Evolutionary conservation across 2,113 vertebrate species (phyloP), one percentile per base, ranked within the genome.

Genomic region (Cryptotis parvus): DNA sequence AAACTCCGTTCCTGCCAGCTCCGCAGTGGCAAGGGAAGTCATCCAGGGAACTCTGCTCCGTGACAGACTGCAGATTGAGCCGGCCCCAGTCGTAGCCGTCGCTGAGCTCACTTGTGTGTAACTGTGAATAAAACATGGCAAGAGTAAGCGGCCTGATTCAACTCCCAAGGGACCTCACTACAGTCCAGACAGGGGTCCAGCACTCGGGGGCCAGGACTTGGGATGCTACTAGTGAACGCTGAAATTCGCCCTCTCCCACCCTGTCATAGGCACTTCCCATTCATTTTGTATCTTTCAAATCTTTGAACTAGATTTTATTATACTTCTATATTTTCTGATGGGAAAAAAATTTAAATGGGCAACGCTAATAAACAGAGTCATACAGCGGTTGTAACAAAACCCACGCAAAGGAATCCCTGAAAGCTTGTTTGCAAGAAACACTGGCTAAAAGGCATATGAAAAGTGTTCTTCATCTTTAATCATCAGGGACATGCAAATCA

Each of bases 21-120:
- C 98, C 9, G 99, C 99, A n/a, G 99, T 99, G 76, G 99, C 98
- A 91, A 99, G 97, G 97, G 96, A 99, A 99, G 90, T 99, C 99
- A 94, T 99, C 99, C 87, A 99, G 97, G 18, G 99, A 98, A 87
- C 96, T 99, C 97, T 99, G 99, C 75, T 99, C 99, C 0, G 99
- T 99, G 66, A 99, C 98, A 0, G 99, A 99, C 96, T 99, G 98
- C 72, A 99, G 97, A 92, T 99, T 99, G 35, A 99, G 97, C 4
- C 98, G 98, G 1, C 98, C 99, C 98, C 98, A 99, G 63, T 99
- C 98, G 39, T 99, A 98, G 15, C 99, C 99, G 63, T 98, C 98
- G 9, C 98, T 98, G 92, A 99, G 97, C 37, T 99, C 99, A 95
- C 99, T 98, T 4, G 98, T 99, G 95, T 99, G 99, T n/a, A 98